Base-by-base conservation (phyloP, 1,140 invertebrate genomes). In the Daktulosphaira vitifoliae region DNA sequence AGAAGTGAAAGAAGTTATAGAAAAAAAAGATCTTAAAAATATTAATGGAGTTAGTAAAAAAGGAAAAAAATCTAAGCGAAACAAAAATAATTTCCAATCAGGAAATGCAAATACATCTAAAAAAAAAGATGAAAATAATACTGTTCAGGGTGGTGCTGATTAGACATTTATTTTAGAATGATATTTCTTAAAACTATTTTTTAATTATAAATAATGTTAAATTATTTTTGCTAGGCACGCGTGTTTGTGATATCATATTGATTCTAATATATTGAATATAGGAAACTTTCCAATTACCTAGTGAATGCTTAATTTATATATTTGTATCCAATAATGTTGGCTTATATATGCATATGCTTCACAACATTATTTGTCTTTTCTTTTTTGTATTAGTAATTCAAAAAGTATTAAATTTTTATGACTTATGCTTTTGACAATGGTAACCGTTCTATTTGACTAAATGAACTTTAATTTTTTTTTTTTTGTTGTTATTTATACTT, bases 401-500 rank as follows among this genome's bases (percentile, higher is more conserved):
- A 25, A n/a, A 26, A 46, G 56, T 62, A 48, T 48, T 46, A 29
- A 48, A 16, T 44, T 53, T n/a, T n/a, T n/a, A n/a, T n/a, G n/a
- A 37, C 29, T 37, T 29, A 52, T 52, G 11, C 5, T 11, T 52
- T 52, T 52, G 26, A 46, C 16, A 26, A 44, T 48, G 44, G 56
- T 48, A 62, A 20, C 29, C 20, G 25, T 15, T n/a, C 20, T 62
- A 39, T 62, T 62, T 33, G 46, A 20, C 29, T 62, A 22, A 6
- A 22, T 48, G 42, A 25, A 46, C 46, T 11, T n/a, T 33, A 39
- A 48, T 25, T 33, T 33, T 46, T 15, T 44, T 15, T 62, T 62
- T 48, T 20, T 62, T 62, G 56, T 62, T 62, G 44, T 62, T 62
- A 62, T 62, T 62, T 62, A 48, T 48, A 16, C 5, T 23, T 59